Evolutionary conservation across 2,888 invertebrate species (phyloP).

Genomic region (Cabera pusaria): DNA sequence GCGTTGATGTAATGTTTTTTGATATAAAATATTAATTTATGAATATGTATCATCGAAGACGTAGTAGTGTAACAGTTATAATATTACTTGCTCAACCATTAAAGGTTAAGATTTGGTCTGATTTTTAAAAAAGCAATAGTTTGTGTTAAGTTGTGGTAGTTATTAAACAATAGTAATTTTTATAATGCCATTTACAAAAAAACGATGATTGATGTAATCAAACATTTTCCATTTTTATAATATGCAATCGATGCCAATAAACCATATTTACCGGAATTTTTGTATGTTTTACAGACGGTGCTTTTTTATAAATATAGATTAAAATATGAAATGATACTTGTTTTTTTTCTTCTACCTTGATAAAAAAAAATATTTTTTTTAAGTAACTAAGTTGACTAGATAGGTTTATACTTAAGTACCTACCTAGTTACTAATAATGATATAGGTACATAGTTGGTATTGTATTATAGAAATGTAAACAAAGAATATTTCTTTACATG

Average conservation of each 20-base stretch:
- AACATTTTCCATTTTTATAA: slow-evolving; percentile 66
- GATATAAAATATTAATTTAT: slow-evolving; percentile 35
- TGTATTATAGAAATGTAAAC: no score
- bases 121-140: slow-evolving; percentile 44
- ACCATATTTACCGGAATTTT: slow-evolving; percentile 70
- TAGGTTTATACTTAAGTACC: no score
- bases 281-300: slow-evolving; percentile 82
- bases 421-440: no score
- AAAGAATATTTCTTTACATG: no score
- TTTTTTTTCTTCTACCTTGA: slow-evolving; percentile 7
- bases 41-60: slow-evolving; percentile 48
- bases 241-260: slow-evolving; percentile 71
- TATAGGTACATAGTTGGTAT: no score
- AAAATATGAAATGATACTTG: slow-evolving; percentile 39
- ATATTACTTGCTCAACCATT: slow-evolving; percentile 66
- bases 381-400: not conserved
- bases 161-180: slow-evolving; percentile 63
- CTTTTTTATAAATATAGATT: slow-evolving; percentile 78
- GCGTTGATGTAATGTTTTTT: slow-evolving; percentile 39
- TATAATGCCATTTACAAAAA: slow-evolving; percentile 62
- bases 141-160: slow-evolving; percentile 28
- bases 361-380: not conserved
- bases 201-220: slow-evolving; percentile 29
- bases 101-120: slow-evolving; percentile 46
- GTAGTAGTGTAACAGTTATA: slow-evolving; percentile 42